Base-by-base conservation (phyloP, 2,797 vertebrate species). In the Mionectes olivaceus region DNA sequence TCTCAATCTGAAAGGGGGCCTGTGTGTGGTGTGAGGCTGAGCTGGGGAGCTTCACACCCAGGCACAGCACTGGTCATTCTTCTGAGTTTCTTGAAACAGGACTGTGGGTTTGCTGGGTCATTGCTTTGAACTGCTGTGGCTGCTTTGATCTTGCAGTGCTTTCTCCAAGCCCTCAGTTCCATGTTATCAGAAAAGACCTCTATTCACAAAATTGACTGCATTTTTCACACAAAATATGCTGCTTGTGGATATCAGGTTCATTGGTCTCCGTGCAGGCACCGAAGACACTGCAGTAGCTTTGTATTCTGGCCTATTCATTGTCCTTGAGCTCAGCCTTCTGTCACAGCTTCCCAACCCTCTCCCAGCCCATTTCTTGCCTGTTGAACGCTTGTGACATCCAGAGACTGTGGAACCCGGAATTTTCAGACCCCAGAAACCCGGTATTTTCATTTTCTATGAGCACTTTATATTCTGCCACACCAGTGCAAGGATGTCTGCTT, bases 371-470 rank as follows among this genome's bases (percentile, higher is more conserved):
- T 93, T 53, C 71, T 43, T 83, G 52, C 52, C n/a, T 77, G 24
- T 39, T 77, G 28, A 76, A 65, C 17, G 49, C 37, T 23, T 78
- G 19, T 19, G 27, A 52, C 21, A 14, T 53, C 28, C 78, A 57
- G 32, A 80, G 47, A 49, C 35, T 0, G 0, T 0, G 0, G 35
- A 35, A 35, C 35, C 35, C 35, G 35, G 35, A 35, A 35, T 35
- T 35, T 35, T 44, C 71, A 76, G 37, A 49, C 18, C 33, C 37
- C 57, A 80, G 73, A 83, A 91, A 83, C 49, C 8, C 2, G 4
- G 10, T 63, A 15, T 41, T 70, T 93, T 59, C 14, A 19, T 46
- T 88, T 88, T 83, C 83, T 49, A 28, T 0, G 1, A 91, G 35
- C 28, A n/a, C 68, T 74, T 81, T 50, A 41, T 17, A 69, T 25